A percentile compares a stretch with the other conserved stretches of the same genome.
These are phyloP conservation scores for Phenganax subtilis DNA, from an alignment of 92 coral and sea anemone species.

Conservation along the genomic window DNA sequence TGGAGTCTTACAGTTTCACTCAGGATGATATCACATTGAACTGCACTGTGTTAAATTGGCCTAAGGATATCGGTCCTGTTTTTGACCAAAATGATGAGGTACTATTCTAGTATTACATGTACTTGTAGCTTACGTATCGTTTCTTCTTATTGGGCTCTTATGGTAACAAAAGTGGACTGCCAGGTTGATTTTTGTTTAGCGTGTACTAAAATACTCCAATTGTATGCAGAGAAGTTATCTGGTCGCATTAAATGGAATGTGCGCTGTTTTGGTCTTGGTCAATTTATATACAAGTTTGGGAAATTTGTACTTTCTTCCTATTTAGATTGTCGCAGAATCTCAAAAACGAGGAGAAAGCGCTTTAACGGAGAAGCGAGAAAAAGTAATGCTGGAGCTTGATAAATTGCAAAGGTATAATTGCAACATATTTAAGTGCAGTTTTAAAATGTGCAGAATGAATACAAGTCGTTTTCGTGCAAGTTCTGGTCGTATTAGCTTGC, in stretches of 20 bases:
- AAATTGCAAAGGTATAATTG: constrained; percentile 66
- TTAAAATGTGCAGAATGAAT: background rate
- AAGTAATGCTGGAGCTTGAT: constrained; percentile 85
- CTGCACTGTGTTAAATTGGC: constrained; percentile 93
- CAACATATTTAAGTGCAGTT: background rate
- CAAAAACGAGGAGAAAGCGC: constrained; percentile 93
- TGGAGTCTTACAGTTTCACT: constrained; percentile 84
- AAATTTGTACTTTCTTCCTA: background rate
- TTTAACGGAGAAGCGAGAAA: constrained; percentile 88
- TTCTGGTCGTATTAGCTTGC: too few species aligned
- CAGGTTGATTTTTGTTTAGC: too few species aligned
- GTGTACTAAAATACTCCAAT: background rate
- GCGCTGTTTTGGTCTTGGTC: background rate
- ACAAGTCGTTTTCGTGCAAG: too few species aligned
- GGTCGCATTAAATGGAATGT: background rate
- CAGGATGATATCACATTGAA: constrained; percentile 80
- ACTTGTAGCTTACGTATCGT: too few species aligned
- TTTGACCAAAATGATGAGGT: constrained; percentile 98
- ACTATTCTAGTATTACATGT: background rate
- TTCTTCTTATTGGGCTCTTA: too few species aligned
- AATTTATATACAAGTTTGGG: background rate
- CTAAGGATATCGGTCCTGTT: constrained; percentile 87
- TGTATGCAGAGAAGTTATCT: background rate
- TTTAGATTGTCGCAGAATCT: constrained; percentile 78
- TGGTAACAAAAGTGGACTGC: too few species aligned